These are phyloP conservation scores for Anisognathus igniventris DNA, from an alignment of 2,797 vertebrate species.

Conservation along the genomic window DNA sequence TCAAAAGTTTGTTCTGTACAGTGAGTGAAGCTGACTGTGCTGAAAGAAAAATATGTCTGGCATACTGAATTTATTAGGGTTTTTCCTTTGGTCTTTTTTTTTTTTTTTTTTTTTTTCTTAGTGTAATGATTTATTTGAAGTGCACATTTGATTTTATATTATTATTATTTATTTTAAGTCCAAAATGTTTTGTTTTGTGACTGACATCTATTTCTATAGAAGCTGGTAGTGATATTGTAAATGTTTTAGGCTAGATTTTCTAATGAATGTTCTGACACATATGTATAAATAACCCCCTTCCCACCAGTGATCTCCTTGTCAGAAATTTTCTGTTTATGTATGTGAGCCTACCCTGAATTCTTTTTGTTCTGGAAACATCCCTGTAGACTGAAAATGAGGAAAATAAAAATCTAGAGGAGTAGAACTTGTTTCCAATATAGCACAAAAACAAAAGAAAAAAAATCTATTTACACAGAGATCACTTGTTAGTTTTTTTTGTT, in stretches of 20 bases:
- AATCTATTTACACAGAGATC: background rate
- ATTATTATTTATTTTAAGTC: background rate
- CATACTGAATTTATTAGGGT: background rate
- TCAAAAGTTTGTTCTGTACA: background rate
- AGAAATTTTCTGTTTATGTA: background rate
- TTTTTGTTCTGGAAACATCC: background rate
- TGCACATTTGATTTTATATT: background rate
- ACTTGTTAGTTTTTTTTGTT: accelerated
- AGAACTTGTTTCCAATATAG: background rate
- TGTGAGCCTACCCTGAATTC: background rate
- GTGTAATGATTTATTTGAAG: background rate
- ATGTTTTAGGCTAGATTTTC: background rate
- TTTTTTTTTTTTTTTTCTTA: background rate
- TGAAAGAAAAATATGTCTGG: background rate
- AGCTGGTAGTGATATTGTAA: background rate
- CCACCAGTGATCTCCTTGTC: accelerated
- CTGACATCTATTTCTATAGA: background rate
- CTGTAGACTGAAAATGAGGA: background rate
- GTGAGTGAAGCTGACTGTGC: background rate
- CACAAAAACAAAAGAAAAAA: background rate
- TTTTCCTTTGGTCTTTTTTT: background rate
- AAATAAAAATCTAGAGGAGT: background rate
- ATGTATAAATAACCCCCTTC: background rate
- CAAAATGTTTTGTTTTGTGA: background rate
- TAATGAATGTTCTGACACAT: background rate